phyloP scores from a whole-genome alignment of 2,113 vertebrate genomes.

The Neolamprologus fasciatus region DNA sequence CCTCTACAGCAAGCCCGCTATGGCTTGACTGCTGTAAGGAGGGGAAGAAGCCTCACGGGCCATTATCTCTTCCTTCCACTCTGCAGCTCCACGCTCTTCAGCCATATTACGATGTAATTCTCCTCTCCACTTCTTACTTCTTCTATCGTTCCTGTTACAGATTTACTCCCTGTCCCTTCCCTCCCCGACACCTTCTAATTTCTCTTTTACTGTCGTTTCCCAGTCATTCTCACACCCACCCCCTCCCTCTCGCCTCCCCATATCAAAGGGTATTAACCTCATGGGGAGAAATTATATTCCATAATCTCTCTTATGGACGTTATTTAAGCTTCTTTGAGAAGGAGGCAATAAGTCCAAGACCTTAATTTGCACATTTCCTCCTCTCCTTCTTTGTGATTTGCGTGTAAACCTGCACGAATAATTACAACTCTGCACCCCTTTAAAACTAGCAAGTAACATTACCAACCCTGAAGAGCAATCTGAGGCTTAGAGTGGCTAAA shows the following conservation, averaged over 20 bases:
- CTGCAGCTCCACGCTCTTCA: conserved; percentile 26
- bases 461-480: background rate
- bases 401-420: background rate
- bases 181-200: conserved; percentile 26
- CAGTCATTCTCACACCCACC: background rate
- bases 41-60: background rate
- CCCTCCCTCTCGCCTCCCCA: background rate
- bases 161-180: background rate
- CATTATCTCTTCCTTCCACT: conserved; percentile 42
- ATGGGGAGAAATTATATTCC: conserved; percentile 16
- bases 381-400: background rate
- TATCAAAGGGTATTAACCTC: conserved; percentile 44
- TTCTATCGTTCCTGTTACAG: background rate
- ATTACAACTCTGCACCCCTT: background rate
- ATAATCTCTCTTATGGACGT: conserved; percentile 11
- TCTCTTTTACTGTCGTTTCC: background rate
- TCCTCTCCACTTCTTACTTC: background rate
- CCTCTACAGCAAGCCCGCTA: background rate
- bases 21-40: background rate
- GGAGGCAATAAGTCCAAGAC: background rate
- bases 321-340: conserved; percentile 18
- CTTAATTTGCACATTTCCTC: background rate
- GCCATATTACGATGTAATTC: conserved; percentile 30
- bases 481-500: background rate
- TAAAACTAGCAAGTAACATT: background rate